These are phyloP conservation scores for Rhorus exstirpatorius DNA, from an alignment of 2,888 invertebrate species.

Conservation along the genomic window DNA sequence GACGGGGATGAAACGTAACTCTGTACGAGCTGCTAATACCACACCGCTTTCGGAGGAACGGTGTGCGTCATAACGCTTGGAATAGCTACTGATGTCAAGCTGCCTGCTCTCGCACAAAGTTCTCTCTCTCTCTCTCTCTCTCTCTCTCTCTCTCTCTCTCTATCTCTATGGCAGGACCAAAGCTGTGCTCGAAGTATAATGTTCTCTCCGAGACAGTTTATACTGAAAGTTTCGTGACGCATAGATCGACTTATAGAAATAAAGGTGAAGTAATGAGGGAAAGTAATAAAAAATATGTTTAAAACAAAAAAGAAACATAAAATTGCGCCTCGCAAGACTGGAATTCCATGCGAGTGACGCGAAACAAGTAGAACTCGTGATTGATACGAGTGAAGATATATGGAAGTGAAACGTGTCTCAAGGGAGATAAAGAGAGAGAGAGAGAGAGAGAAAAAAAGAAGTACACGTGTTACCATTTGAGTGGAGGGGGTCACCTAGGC, in stretches of 20 bases:
- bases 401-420: background rate
- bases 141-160: slow-evolving; percentile 30
- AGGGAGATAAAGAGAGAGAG: slow-evolving; percentile 5
- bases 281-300: slow-evolving; percentile 16
- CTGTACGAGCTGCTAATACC: slow-evolving; percentile 45
- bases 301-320: slow-evolving; percentile 3
- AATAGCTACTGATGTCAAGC: slow-evolving; percentile 85
- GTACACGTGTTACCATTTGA: background rate
- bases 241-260: slow-evolving; percentile 44
- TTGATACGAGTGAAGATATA: background rate
- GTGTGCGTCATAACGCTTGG: slow-evolving; percentile 84
- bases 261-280: slow-evolving; percentile 28
- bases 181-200: slow-evolving; percentile 36
- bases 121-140: slow-evolving; percentile 32
- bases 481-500: no score
- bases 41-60: slow-evolving; percentile 43
- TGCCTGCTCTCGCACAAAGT: slow-evolving; percentile 49
- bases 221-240: slow-evolving; percentile 45
- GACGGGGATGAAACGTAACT: slow-evolving; percentile 35
- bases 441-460: background rate
- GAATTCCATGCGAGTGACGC: slow-evolving; percentile 17
- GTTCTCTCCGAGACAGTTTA: slow-evolving; percentile 28
- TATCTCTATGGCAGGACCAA: slow-evolving; percentile 50
- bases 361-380: background rate
- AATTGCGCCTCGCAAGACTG: background rate